Evolutionary conservation across 2,888 invertebrate genomes (phyloP), one percentile per base, ranked within the genome.

Genomic region (Drosophila anceps): DNA sequence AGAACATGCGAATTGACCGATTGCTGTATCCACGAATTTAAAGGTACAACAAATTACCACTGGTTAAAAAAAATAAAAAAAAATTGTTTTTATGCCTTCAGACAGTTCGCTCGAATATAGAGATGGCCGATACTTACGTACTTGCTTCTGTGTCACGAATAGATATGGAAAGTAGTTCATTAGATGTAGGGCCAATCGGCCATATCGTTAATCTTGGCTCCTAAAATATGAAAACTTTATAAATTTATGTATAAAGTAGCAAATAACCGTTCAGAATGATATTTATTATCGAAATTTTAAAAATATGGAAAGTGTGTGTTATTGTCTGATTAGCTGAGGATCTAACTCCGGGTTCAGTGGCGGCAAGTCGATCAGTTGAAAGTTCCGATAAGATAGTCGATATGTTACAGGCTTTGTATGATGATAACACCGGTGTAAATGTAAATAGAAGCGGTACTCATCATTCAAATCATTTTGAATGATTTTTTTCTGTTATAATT

Each of bases 91-190:
- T 75, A 62, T 66, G 55, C 62, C 70, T 44, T 70, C 59, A 55
- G 65, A 65, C 64, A 69, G 79, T 62, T 78, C 63, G 41, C 58
- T 69, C 44, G 53, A 76, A 58, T 57, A 51, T 77, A 79, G 79
- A 53, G 79, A 63, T 79, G 76, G 24, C 2, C 79, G 43, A 55
- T 62, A 79, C 27, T 18, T 54, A 41, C 61, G 10, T 12, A 59
- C 35, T 37, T 41, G 53, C 27, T 69, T 59, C 50, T 54, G 53
- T 50, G 60, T 75, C 76, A 79, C 75, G 60, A 74, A 33, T 44
- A 61, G 12, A 41, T 70, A 44, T n/a, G 20, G n/a, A n/a, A 35
- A 5, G 29, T 27, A 24, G 31, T 20, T 31, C 18, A 13, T 31
- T 8, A 24, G 9, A 3, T 7, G 31, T 2, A 20, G 31, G 33